Conservation (phyloP, 2,888 invertebrate species). For the Dione juno region DNA sequence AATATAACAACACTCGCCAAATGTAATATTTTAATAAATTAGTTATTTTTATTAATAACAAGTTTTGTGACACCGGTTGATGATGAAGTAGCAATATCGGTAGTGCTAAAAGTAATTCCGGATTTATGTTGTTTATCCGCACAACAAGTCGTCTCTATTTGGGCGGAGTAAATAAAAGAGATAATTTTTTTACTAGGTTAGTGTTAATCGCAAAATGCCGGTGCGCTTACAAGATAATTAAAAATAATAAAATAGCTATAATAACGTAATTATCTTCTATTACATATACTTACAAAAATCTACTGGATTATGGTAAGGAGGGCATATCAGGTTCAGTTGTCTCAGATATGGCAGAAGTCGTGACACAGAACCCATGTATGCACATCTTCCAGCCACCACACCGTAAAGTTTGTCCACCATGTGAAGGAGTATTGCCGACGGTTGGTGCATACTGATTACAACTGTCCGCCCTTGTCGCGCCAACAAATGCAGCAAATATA, state of each 20-base stretch:
- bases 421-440: conserved; percentile 92
- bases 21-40: too few species aligned
- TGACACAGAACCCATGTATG: conserved; percentile 90
- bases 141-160: too few species aligned
- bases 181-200: too few species aligned
- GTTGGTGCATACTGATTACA: conserved; percentile 95
- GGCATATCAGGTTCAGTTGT: conserved; percentile 88
- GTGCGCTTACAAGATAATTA: too few species aligned
- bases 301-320: conserved; percentile 95
- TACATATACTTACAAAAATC: conserved; percentile 89
- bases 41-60: too few species aligned
- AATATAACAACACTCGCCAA: background rate
- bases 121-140: too few species aligned
- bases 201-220: too few species aligned
- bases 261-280: too few species aligned
- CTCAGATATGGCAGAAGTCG: conserved; percentile 90
- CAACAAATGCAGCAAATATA: conserved; percentile 90
- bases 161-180: too few species aligned
- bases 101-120: background rate
- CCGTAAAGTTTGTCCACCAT: conserved; percentile 96
- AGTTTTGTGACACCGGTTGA: conserved; percentile 1
- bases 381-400: conserved; percentile 90
- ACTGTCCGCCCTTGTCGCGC: conserved; percentile 93
- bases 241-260: too few species aligned
- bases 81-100: background rate